phyloP scores from a whole-genome alignment of 2,113 vertebrate species.

The Clarias batrachus region DNA sequence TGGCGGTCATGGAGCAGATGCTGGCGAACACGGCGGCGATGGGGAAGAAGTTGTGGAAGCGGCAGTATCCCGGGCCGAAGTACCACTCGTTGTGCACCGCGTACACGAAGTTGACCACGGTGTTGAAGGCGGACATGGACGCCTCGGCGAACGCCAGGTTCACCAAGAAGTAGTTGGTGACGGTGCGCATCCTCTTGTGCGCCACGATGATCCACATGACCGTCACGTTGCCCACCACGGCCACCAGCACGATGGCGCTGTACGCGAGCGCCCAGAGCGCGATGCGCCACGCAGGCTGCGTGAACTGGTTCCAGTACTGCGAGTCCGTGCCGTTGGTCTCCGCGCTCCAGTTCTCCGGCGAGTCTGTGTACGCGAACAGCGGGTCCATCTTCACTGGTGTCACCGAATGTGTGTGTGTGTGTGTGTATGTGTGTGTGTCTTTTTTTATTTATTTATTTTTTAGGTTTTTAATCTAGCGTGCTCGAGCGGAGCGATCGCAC shows the following conservation, averaged over 20 bases:
- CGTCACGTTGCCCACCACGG: slow-evolving; percentile 87
- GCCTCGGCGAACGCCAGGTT: slow-evolving; percentile 95
- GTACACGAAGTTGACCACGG: slow-evolving; percentile 94
- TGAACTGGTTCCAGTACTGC: slow-evolving; percentile 79
- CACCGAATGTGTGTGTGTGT: neutral
- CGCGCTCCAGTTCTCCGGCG: slow-evolving; percentile 58
- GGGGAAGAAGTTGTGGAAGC: slow-evolving; percentile 99
- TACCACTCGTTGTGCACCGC: slow-evolving; percentile 95
- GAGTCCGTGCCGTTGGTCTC: slow-evolving; percentile 57
- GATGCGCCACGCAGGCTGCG: slow-evolving; percentile 90
- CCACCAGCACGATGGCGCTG: slow-evolving; percentile 83
- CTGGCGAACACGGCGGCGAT: slow-evolving; percentile 93
- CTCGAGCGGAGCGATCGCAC: neutral
- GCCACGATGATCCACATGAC: slow-evolving; percentile 98
- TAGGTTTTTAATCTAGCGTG: slow-evolving; percentile 33
- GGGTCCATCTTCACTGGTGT: slow-evolving; percentile 61
- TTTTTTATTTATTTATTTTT: neutral
- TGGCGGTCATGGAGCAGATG: slow-evolving; percentile 97
- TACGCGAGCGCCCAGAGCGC: slow-evolving; percentile 91
- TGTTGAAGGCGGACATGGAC: slow-evolving; percentile 95
- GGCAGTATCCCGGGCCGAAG: slow-evolving; percentile 89
- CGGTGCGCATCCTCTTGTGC: slow-evolving; percentile 94
- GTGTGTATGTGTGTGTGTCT: neutral
- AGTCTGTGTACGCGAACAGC: slow-evolving; percentile 61
- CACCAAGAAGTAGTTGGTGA: slow-evolving; percentile 95